phyloP scores from a whole-genome alignment of 37 sponge, comb jelly and placozoan species.

The Spongia lamella region DNA sequence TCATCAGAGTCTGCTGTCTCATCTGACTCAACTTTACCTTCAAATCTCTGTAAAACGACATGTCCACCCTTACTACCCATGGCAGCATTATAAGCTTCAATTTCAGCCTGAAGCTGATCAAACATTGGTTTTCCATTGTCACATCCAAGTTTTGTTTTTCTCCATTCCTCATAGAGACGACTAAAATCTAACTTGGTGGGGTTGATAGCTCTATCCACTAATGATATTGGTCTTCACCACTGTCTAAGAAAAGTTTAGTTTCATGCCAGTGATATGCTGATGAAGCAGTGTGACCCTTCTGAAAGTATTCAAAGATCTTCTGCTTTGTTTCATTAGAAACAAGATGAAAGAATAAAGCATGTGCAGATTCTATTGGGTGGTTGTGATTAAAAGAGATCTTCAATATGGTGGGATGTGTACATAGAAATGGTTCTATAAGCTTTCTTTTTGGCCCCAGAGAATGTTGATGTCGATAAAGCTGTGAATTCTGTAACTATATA shows the following conservation, averaged over 20 bases:
- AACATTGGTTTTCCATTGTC: conserved; percentile 33
- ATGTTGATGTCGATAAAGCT: neutral
- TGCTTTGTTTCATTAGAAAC: conserved; percentile 24
- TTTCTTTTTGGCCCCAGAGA: conserved; percentile 8
- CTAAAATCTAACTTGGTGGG: conserved; percentile 9
- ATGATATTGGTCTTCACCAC: conserved; percentile 11
- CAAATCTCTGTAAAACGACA: neutral
- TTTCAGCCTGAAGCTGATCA: conserved; percentile 19
- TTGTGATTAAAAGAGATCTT: conserved; percentile 20
- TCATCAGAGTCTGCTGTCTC: no score
- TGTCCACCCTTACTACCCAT: conserved; percentile 8
- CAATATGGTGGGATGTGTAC: no score
- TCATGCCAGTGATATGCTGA: conserved; percentile 19
- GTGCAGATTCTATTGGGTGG: conserved; percentile 19
- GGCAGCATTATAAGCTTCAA: conserved; percentile 22
- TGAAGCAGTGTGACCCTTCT: conserved; percentile 26
- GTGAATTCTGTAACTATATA: conserved; percentile 4
- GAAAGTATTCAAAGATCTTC: conserved; percentile 18
- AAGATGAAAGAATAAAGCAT: conserved; percentile 20
- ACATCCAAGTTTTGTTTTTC: conserved; percentile 5
- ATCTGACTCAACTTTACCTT: neutral
- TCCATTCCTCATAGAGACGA: conserved; percentile 5
- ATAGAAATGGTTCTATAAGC: no score
- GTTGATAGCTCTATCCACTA: conserved; percentile 17
- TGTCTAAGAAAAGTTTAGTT: conserved; percentile 15